Conservation (phyloP, 2,797 vertebrate genomes). For the Phataginus tetradactyla region DNA sequence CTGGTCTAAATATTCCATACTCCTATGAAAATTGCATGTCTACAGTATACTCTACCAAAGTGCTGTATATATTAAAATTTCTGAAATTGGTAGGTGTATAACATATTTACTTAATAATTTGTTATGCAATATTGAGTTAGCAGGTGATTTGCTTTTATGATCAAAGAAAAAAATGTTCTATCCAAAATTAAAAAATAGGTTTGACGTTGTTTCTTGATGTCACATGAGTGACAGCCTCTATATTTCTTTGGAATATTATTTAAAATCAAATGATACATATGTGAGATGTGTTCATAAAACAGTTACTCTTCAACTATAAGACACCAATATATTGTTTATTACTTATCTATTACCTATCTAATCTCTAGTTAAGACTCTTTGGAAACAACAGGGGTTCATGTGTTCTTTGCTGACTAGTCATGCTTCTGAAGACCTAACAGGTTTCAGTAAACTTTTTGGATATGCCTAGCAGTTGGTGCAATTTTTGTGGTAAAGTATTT, state of each 20-base stretch:
- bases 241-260: background rate
- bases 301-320: background rate
- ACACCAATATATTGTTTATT: background rate
- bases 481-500: slow-evolving; percentile 14
- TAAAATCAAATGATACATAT: background rate
- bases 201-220: background rate
- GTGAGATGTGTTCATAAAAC: background rate
- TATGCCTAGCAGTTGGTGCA: background rate
- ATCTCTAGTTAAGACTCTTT: background rate
- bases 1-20: background rate
- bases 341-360: background rate
- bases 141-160: background rate
- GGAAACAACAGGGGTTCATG: background rate
- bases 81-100: background rate
- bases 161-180: background rate
- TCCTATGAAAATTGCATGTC: background rate
- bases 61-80: background rate
- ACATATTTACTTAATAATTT: background rate
- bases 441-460: background rate
- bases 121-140: background rate
- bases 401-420: background rate
- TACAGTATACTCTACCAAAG: background rate
- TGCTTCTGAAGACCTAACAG: background rate
- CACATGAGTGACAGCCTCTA: background rate
- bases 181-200: background rate